These are phyloP conservation scores for Dione juno DNA, from an alignment of 2,888 invertebrate genomes.

Conservation along the genomic window DNA sequence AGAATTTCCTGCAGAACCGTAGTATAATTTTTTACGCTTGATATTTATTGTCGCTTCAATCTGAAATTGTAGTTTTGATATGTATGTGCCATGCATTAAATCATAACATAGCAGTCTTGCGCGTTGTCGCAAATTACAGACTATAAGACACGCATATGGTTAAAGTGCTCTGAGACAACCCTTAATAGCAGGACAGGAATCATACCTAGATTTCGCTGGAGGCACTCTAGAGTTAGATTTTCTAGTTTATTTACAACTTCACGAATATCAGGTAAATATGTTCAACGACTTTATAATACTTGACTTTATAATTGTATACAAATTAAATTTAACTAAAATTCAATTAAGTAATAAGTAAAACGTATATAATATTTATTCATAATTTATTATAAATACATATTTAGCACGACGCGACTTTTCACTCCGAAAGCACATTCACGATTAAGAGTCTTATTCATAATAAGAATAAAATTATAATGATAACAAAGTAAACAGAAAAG, in stretches of 20 bases:
- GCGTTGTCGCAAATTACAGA: constrained; percentile 75
- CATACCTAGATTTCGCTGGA: constrained; percentile 60
- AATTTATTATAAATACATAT: background rate
- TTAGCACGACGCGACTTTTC: background rate
- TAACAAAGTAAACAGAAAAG: background rate
- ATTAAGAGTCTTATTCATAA: background rate
- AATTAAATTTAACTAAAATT: background rate
- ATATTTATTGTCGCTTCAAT: constrained; percentile 1
- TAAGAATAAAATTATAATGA: background rate
- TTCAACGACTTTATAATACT: constrained; percentile 1
- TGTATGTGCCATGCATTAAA: constrained; percentile 50
- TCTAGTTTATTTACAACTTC: constrained; percentile 37
- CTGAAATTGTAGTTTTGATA: constrained; percentile 15
- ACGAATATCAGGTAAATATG: constrained; percentile 1
- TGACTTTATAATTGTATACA: no score
- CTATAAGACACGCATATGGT: constrained; percentile 64
- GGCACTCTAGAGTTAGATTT: constrained; percentile 48
- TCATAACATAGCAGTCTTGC: constrained; percentile 62
- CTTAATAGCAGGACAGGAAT: constrained; percentile 73
- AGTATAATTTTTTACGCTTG: no score
- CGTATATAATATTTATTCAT: background rate
- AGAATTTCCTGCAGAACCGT: no score
- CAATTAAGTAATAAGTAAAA: background rate
- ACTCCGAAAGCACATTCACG: background rate
- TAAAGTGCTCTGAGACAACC: constrained; percentile 70